Evolutionary conservation across 2,888 invertebrate species (phyloP), one percentile per base, ranked within the genome.

Genomic region (Nomada lathburiana): DNA sequence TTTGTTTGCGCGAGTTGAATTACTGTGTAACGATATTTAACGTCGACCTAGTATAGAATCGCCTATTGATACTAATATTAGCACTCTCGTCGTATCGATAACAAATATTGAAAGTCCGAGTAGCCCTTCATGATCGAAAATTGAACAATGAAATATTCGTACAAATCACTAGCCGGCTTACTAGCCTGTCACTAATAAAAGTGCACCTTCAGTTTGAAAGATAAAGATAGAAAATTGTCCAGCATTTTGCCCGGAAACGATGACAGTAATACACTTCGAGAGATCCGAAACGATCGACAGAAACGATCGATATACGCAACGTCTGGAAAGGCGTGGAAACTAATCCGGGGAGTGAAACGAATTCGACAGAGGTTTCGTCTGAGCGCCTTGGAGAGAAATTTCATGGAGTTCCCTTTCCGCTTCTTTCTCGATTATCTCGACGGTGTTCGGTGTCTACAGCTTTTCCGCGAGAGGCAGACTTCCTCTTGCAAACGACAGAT

Each of bases 401-500:
- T 60, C 60, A 77, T 50, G 75, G 62, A 72, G 26, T 23, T 26
- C 47, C 44, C 23, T 16, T n/a, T 78, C 55, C 71, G 18, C 50
- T 64, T 55, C 70, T 80, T 68, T 76, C 50, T 26, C 73, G 68
- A 71, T 68, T 53, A 67, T 65, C 67, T 68, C 50, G 20, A 74
- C 74, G 64, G 55, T 63, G 65, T 80, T 74, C 42, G 70, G 53
- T 73, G 63, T 73, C 73, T 47, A 57, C 57, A 18, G 50, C 16
- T 64, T 63, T 50, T 29, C 26, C 53, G n/a, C 57, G 26, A 29
- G 50, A 52, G 55, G 44, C 53, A 76, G 83, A 73, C 72, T 80
- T 60, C 52, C 70, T 26, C 57, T 71, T 74, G 70, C 59, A 68
- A 70, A 59, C 82, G 70, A 71, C 71, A 76, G 76, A 82, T 73